Percentiles rank a stretch among this genome's conserved stretches.
These are phyloP conservation scores for Macropus fuliginosus DNA, from an alignment of 2,797 vertebrate species.

Conservation along the genomic window DNA sequence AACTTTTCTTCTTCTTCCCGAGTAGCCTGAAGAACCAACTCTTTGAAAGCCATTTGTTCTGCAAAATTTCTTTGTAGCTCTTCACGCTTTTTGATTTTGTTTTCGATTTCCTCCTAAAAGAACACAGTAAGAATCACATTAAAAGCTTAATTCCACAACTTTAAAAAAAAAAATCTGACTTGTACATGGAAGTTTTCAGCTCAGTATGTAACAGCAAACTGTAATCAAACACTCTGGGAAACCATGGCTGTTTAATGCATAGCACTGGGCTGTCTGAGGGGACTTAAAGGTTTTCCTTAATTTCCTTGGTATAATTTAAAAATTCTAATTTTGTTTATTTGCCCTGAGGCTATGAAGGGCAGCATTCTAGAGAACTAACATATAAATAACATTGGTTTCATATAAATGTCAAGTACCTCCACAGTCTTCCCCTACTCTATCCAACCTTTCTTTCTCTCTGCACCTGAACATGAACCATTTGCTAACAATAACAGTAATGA, in stretches of 20 bases:
- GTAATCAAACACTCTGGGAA: background rate
- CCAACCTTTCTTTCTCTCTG: background rate
- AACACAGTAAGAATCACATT: background rate
- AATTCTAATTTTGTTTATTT: conserved; percentile 51
- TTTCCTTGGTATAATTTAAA: conserved; percentile 1
- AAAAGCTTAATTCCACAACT: conserved; percentile 39
- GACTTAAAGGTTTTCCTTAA: conserved; percentile 5
- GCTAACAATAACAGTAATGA: background rate
- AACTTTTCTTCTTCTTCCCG: conserved; percentile 92
- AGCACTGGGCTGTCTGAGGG: conserved; percentile 30
- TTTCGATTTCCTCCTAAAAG: conserved; percentile 91
- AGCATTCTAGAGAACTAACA: background rate
- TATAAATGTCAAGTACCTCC: background rate
- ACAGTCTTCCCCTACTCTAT: background rate
- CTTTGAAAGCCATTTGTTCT: conserved; percentile 91
- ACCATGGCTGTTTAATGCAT: conserved; percentile 16
- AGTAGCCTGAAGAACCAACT: conserved; percentile 85
- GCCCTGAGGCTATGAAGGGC: background rate
- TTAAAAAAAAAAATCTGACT: conserved; percentile 34
- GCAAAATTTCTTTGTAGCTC: conserved; percentile 89
- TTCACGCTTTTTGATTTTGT: conserved; percentile 89
- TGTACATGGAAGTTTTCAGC: conserved; percentile 34
- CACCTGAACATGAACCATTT: background rate
- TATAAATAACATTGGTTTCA: background rate
- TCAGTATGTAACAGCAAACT: conserved; percentile 10